These are phyloP conservation scores for Chouioia cunea DNA, from an alignment of 2,888 invertebrate species.

Conservation along the genomic window DNA sequence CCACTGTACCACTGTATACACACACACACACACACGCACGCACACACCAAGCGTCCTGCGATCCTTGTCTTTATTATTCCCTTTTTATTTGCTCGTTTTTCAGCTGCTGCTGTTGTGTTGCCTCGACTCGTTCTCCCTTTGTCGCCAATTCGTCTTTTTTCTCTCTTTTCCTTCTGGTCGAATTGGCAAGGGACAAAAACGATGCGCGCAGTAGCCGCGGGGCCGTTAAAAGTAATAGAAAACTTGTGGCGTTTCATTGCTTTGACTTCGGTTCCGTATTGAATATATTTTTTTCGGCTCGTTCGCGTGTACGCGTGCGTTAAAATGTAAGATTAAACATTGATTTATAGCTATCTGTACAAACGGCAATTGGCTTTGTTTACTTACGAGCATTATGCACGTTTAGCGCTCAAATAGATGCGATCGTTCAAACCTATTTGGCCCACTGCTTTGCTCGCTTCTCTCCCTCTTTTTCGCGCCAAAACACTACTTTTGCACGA, in stretches of 20 bases:
- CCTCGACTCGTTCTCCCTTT: slow-evolving; percentile 14
- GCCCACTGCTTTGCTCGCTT: no score
- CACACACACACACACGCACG: no score
- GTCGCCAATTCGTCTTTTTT: neutral
- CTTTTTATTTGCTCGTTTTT: slow-evolving; percentile 41
- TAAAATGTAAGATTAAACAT: neutral
- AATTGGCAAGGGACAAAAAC: slow-evolving; percentile 29
- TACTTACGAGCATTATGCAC: no score
- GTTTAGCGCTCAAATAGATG: no score
- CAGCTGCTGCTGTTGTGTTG: slow-evolving; percentile 30
- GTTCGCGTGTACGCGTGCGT: slow-evolving; percentile 10
- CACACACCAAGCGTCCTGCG: slow-evolving; percentile 38
- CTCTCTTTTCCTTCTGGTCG: slow-evolving; percentile 6
- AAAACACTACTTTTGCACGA: slow-evolving; percentile 22
- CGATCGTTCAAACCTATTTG: no score
- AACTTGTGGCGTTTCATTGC: slow-evolving; percentile 11
- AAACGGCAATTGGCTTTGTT: neutral
- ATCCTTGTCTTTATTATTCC: slow-evolving; percentile 45
- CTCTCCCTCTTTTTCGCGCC: no score
- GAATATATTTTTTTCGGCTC: neutral
- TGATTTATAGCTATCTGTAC: no score
- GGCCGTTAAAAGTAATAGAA: slow-evolving; percentile 26
- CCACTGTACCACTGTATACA: no score
- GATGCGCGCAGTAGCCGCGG: neutral
- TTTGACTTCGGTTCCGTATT: slow-evolving; percentile 1